Percentiles rank a stretch among this genome's conserved stretches.
Evolutionary conservation across 2,797 vertebrate species (phyloP).

Genomic region (Lithobates pipiens): DNA sequence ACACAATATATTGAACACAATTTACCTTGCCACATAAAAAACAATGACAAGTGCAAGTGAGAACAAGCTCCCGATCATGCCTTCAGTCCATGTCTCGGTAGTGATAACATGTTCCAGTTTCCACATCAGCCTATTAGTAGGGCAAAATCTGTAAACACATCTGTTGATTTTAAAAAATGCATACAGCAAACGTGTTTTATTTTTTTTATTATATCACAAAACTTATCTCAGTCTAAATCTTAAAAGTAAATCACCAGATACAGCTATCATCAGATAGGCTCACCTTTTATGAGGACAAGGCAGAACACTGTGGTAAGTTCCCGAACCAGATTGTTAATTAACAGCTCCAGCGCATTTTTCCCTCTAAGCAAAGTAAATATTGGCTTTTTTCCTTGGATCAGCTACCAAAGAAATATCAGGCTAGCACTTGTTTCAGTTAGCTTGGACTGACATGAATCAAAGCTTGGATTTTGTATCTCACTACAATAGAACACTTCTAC

Average conservation of each 20-base stretch:
- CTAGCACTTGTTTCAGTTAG: conserved; percentile 44
- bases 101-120: background rate
- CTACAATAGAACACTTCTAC: background rate
- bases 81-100: too few species aligned
- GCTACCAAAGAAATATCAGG: conserved; percentile 48
- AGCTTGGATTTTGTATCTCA: background rate
- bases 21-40: background rate
- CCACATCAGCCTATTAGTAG: background rate
- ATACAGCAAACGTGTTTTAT: conserved; percentile 5
- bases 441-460: conserved; percentile 51
- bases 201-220: background rate
- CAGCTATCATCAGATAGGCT: conserved; percentile 22
- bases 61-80: background rate
- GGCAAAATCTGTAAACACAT: background rate
- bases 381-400: conserved; percentile 40
- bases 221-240: conserved; percentile 25
- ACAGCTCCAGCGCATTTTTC: conserved; percentile 54
- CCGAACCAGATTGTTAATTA: conserved; percentile 52
- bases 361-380: conserved; percentile 58
- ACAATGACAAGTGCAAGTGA: background rate
- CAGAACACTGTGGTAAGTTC: conserved; percentile 41
- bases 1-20: background rate
- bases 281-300: conserved; percentile 56
- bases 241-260: conserved; percentile 34
- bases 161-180: background rate